Evolutionary conservation across 2,113 vertebrate genomes (phyloP).

Genomic region (Poicephalus meyeri): DNA sequence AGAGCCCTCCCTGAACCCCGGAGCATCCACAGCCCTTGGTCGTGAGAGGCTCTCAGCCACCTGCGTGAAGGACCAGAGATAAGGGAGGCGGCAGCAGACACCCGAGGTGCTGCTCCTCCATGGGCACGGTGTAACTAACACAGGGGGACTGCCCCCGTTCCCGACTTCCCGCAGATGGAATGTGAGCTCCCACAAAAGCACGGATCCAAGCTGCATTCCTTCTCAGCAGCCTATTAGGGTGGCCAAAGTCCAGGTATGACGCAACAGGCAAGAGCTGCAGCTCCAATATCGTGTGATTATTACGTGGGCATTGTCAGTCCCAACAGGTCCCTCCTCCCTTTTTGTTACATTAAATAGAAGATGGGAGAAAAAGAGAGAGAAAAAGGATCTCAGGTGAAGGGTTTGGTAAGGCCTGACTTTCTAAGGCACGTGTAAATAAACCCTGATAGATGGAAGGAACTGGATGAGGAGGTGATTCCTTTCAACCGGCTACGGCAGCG

Average conservation of each 20-base stretch:
- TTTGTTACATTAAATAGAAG: too few species aligned
- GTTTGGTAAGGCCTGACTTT: not conserved
- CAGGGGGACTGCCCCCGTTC: not conserved
- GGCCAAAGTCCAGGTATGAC: not conserved
- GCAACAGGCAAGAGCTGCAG: not conserved
- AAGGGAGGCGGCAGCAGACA: not conserved
- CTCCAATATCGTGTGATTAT: fast-evolving
- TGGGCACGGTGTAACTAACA: fast-evolving
- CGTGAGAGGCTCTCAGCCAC: not conserved
- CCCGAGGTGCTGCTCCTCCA: fast-evolving
- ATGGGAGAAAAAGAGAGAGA: fast-evolving
- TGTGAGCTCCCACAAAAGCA: not conserved
- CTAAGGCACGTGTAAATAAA: not conserved
- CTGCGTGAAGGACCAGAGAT: fast-evolving
- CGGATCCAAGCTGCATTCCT: not conserved
- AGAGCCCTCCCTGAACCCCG: fast-evolving
- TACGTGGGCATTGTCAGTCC: not conserved
- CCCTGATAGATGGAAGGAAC: not conserved
- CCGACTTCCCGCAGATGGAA: fast-evolving
- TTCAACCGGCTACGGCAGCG: fast-evolving
- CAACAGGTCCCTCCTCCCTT: not conserved
- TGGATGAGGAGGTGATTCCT: not conserved
- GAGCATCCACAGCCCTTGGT: too few species aligned
- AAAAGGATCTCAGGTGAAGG: fast-evolving
- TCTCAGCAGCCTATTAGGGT: fast-evolving